Conservation (phyloP, 1,140 invertebrate genomes). For the Hermetia illucens region DNA sequence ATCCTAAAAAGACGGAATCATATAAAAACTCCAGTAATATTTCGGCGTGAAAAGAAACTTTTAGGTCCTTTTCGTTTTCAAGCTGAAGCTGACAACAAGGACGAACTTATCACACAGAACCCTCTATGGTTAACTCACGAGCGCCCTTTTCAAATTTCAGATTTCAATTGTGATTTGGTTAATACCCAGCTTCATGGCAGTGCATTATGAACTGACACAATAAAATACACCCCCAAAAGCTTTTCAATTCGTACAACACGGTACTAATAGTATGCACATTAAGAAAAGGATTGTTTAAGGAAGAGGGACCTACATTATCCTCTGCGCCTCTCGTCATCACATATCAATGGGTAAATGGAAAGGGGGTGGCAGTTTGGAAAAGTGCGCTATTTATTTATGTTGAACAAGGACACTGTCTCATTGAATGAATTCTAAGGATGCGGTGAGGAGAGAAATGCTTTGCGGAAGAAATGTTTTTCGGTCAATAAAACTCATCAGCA, state of each 20-base stretch:
- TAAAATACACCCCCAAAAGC: not conserved
- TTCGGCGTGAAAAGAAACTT: too few species aligned
- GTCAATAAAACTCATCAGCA: too few species aligned
- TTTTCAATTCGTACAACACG: not conserved
- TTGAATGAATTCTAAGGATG: not conserved
- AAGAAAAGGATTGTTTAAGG: not conserved
- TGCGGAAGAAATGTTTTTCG: too few species aligned
- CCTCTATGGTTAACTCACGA: too few species aligned
- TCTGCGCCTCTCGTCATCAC: not conserved
- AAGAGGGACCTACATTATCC: not conserved
- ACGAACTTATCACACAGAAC: too few species aligned
- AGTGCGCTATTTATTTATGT: not conserved
- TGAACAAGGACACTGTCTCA: not conserved
- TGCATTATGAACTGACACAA: not conserved
- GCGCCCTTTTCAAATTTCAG: too few species aligned
- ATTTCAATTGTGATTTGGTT: not conserved
- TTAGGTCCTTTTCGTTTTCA: too few species aligned
- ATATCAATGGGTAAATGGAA: too few species aligned
- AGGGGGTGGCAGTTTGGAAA: not conserved
- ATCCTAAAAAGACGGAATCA: too few species aligned
- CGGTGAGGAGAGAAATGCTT: too few species aligned
- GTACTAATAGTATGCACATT: not conserved
- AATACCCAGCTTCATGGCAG: not conserved
- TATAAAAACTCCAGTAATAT: too few species aligned
- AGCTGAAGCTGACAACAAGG: too few species aligned